phyloP scores from a whole-genome alignment of 2,113 vertebrate genomes.

The Pterocles gutturalis region DNA sequence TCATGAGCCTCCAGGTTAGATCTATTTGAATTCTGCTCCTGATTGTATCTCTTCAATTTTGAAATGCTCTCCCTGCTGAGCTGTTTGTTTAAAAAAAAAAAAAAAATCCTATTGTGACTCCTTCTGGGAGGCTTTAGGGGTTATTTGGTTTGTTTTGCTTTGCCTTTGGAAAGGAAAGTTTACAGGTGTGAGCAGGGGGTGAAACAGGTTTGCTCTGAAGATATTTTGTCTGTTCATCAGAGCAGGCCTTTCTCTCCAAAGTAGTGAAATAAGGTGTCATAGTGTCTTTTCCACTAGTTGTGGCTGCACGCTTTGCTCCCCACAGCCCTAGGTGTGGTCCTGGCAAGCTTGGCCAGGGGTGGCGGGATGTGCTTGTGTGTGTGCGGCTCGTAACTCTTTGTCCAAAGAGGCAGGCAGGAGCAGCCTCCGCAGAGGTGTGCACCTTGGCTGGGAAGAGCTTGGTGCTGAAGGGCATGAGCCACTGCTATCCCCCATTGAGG shows the following conservation, averaged over 20 bases:
- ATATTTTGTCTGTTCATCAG: not conserved
- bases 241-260: not conserved
- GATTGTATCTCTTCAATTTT: slow-evolving; percentile 33
- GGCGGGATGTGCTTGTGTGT: not conserved
- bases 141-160: not conserved
- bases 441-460: rapidly evolving
- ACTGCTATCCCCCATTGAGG: rapidly evolving
- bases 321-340: rapidly evolving
- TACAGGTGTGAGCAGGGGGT: rapidly evolving
- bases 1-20: slow-evolving; percentile 32
- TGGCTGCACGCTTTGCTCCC: not conserved
- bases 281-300: not conserved
- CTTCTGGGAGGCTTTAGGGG: not conserved
- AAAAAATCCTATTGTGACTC: not conserved
- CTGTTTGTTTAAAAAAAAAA: not conserved
- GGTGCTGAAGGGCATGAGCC: not conserved
- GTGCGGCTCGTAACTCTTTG: rapidly evolving
- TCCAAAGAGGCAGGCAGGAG: rapidly evolving
- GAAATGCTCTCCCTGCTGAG: slow-evolving; percentile 31
- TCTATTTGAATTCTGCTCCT: slow-evolving; percentile 59
- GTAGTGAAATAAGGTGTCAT: not conserved
- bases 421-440: not conserved
- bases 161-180: not conserved
- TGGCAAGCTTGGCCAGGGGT: not conserved
- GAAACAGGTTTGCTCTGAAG: not conserved